Conservation (phyloP, 2,113 vertebrate genomes). For the Pongo pygmaeus region DNA sequence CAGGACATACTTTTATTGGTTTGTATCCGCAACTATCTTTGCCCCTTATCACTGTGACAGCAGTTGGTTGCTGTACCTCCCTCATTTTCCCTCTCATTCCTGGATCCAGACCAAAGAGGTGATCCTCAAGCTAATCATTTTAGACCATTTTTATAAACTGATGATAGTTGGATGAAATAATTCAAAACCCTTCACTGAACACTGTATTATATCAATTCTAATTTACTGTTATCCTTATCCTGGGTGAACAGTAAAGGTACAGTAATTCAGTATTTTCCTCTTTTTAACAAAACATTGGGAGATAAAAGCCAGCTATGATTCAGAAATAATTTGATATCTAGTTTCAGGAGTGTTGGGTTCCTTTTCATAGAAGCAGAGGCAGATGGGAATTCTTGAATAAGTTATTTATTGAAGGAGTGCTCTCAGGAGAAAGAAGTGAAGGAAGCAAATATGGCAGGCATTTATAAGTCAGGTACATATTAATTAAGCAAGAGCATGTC, state of each 20-base stretch:
- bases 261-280: background rate
- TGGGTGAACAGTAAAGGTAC: background rate
- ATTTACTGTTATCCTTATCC: constrained; percentile 19
- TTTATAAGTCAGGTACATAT: no score
- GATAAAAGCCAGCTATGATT: background rate
- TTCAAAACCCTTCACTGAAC: background rate
- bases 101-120: background rate
- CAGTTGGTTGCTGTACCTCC: background rate
- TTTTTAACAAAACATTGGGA: constrained; percentile 34
- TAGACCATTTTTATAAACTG: background rate
- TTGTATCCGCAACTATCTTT: background rate
- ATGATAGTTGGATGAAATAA: background rate
- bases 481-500: background rate
- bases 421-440: constrained; percentile 17
- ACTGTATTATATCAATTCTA: background rate
- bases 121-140: background rate
- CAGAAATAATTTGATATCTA: background rate
- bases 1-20: background rate
- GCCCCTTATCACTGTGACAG: background rate
- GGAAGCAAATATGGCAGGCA: background rate
- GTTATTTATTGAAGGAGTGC: background rate
- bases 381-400: constrained; percentile 3
- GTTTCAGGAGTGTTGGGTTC: background rate
- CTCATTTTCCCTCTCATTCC: background rate
- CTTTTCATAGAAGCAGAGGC: background rate